These are phyloP conservation scores for Caenorhabditis tropicalis DNA, from an alignment of 1,140 invertebrate species.

Conservation along the genomic window DNA sequence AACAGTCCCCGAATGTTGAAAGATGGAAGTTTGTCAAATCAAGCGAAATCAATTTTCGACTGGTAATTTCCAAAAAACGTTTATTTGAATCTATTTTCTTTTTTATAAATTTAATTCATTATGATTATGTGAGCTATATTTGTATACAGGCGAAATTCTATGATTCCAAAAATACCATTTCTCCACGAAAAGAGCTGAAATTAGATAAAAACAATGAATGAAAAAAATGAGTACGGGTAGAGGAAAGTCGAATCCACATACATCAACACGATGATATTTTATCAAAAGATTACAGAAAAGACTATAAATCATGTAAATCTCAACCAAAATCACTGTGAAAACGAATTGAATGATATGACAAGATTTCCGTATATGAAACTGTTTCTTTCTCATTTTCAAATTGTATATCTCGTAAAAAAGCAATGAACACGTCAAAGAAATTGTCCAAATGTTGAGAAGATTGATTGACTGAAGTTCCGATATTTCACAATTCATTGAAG, in stretches of 20 bases:
- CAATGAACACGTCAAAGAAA: not conserved
- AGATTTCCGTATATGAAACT: not conserved
- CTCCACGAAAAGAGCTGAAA: not conserved
- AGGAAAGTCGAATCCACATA: not conserved
- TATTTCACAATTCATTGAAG: too few relatives aligned
- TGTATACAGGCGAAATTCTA: not conserved
- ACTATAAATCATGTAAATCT: not conserved
- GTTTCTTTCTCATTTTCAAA: not conserved
- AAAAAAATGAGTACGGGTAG: not conserved
- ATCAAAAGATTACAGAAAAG: not conserved
- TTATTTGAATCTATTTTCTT: not conserved
- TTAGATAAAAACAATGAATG: not conserved
- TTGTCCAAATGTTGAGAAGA: not conserved
- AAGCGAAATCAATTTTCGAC: constrained; percentile 51
- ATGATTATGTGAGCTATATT: not conserved
- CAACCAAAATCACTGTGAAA: not conserved
- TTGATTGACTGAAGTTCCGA: not conserved
- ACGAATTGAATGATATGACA: not conserved
- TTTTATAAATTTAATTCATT: not conserved
- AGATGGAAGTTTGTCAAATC: constrained; percentile 56
- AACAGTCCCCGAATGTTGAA: constrained; percentile 77
- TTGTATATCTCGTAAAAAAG: not conserved
- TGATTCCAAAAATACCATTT: not conserved
- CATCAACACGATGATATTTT: not conserved
- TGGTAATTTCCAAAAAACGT: constrained; percentile 23